These are phyloP conservation scores for Colistium nudipinnis DNA, from an alignment of 2,113 vertebrate species.

Conservation along the genomic window DNA sequence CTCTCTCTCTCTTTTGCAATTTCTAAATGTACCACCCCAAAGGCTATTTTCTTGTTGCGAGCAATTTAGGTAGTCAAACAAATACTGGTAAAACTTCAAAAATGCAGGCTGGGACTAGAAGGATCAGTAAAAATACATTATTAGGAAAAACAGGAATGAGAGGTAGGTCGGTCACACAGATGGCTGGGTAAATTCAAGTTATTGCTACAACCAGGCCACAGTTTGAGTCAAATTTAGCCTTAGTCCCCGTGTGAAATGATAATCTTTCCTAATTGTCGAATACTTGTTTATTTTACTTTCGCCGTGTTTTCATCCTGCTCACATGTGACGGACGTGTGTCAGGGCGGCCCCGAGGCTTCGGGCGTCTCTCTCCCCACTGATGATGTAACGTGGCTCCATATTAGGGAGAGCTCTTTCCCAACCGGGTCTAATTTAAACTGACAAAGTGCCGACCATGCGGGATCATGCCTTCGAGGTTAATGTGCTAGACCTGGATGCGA, in stretches of 20 bases:
- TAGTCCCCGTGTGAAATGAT: neutral
- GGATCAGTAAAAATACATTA: too few species aligned
- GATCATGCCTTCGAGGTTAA: conserved; percentile 24
- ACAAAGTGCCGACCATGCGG: conserved; percentile 10
- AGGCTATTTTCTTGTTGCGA: too few species aligned
- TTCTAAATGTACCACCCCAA: too few species aligned
- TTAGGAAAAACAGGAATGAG: too few species aligned
- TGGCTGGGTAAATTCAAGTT: too few species aligned
- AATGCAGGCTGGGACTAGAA: too few species aligned
- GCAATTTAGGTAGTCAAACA: too few species aligned
- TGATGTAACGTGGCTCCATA: conserved; percentile 34
- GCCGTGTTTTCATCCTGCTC: neutral
- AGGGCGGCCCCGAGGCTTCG: neutral
- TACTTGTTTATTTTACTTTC: neutral
- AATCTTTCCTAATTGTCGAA: neutral
- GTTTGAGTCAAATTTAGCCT: neutral
- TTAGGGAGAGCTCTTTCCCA: conserved; percentile 29
- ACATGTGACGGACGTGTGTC: neutral
- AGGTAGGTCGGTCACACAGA: too few species aligned
- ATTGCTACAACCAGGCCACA: neutral
- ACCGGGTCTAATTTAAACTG: conserved; percentile 35
- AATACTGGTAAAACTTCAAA: too few species aligned
- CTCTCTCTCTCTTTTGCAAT: too few species aligned
- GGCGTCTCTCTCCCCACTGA: neutral
- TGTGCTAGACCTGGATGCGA: conserved; percentile 24